Conservation (phyloP, 2,888 invertebrate species). For the Lycia hirtaria region DNA sequence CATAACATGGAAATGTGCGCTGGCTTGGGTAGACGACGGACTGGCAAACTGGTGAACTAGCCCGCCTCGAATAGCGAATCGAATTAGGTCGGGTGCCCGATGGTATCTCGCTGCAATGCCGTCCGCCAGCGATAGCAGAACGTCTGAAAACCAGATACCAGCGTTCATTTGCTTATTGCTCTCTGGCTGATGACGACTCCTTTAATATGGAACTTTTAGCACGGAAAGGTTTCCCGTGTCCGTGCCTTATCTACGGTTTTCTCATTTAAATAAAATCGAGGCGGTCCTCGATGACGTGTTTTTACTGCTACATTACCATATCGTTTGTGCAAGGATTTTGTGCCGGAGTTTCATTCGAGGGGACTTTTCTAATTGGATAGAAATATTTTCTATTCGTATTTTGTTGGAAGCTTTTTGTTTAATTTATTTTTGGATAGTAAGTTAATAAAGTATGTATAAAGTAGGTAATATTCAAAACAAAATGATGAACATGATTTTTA, state of each 20-base stretch:
- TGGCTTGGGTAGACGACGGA: conserved; percentile 37
- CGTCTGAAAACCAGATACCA: conserved; percentile 63
- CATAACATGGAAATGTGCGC: conserved; percentile 27
- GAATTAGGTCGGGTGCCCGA: conserved; percentile 79
- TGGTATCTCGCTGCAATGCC: conserved; percentile 70
- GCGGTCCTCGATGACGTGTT: conserved; percentile 48
- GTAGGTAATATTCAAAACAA: too few relatives aligned
- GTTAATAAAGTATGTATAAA: too few relatives aligned
- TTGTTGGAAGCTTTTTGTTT: not conserved
- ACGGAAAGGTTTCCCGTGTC: conserved; percentile 65
- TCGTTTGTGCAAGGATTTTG: conserved; percentile 35
- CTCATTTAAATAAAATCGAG: conserved; percentile 60
- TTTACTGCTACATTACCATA: conserved; percentile 42
- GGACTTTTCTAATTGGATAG: conserved; percentile 28
- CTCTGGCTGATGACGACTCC: conserved; percentile 63
- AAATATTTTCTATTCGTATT: conserved; percentile 7
- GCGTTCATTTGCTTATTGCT: conserved; percentile 75
- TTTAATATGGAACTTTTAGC: conserved; percentile 49
- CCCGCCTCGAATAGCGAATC: conserved; percentile 61
- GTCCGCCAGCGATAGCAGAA: conserved; percentile 45
- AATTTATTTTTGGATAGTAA: too few relatives aligned
- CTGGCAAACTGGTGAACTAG: conserved; percentile 33
- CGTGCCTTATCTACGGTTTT: conserved; percentile 68
- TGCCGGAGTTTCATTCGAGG: conserved; percentile 23
- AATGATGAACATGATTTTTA: too few relatives aligned